Conservation (phyloP, 2,797 vertebrate species). For the Hephaestus fuliginosus region DNA sequence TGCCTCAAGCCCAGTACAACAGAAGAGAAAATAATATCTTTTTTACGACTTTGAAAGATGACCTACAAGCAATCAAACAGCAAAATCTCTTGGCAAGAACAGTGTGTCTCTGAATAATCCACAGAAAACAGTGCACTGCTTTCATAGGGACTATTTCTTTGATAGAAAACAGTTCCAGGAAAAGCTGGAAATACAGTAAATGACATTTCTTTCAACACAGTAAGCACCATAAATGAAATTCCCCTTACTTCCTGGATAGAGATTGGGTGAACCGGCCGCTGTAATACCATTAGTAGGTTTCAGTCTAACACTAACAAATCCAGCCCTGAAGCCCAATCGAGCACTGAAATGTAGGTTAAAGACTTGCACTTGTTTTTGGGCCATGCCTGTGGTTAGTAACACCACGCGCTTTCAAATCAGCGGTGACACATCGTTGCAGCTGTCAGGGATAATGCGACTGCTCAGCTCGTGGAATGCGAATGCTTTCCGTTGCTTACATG, state of each 20-base stretch:
- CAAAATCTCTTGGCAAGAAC: slow-evolving; percentile 1
- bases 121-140: background rate
- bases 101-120: background rate
- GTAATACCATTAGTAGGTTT: background rate
- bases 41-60: background rate
- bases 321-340: background rate
- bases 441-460: slow-evolving; percentile 30
- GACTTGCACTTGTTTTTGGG: slow-evolving; percentile 34
- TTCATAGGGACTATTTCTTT: background rate
- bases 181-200: background rate
- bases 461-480: slow-evolving; percentile 40
- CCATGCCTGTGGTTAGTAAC: background rate
- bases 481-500: background rate
- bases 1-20: background rate
- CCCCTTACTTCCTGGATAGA: background rate
- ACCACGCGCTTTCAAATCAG: slow-evolving; percentile 20
- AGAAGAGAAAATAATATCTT: background rate
- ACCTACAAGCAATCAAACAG: background rate
- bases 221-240: slow-evolving; percentile 4
- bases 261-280: background rate
- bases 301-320: background rate
- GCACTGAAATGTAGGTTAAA: background rate
- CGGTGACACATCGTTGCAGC: slow-evolving; percentile 48
- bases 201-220: background rate
- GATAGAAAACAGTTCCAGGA: background rate